Evolutionary conservation across 2,888 invertebrate species (phyloP).

Genomic region (Heteropelma amictum): DNA sequence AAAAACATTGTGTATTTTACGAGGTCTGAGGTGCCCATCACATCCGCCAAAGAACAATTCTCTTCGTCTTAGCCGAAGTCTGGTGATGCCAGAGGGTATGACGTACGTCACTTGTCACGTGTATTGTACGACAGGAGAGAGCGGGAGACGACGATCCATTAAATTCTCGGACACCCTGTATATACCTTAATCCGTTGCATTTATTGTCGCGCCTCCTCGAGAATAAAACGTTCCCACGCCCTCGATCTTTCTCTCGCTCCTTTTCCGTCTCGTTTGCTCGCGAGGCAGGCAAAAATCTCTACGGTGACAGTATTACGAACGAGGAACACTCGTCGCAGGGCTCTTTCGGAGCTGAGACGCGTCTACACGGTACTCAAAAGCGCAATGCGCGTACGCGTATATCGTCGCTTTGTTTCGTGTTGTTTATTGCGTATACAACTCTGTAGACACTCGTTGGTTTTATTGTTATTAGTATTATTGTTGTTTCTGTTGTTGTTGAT

Average conservation of each 20-base stretch:
- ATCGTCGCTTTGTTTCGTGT: conserved; percentile 8
- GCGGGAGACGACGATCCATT: too few species aligned
- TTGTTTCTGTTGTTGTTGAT: neutral
- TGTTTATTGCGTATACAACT: neutral
- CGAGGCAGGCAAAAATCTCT: conserved; percentile 53
- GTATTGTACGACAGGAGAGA: too few species aligned
- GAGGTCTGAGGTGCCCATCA: too few species aligned
- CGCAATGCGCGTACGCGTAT: conserved; percentile 15
- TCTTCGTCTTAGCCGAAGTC: too few species aligned
- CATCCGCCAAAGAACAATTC: too few species aligned
- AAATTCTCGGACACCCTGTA: neutral
- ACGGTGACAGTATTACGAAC: conserved; percentile 54
- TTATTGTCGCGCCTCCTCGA: conserved; percentile 7
- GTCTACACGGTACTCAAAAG: neutral
- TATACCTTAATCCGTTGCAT: conserved; percentile 1
- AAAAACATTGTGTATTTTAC: too few species aligned
- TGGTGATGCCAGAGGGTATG: too few species aligned
- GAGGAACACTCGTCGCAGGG: conserved; percentile 47
- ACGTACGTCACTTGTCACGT: too few species aligned
- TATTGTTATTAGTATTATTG: neutral
- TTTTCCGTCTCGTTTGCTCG: conserved; percentile 41
- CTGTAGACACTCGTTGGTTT: neutral
- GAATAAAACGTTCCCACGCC: conserved; percentile 52
- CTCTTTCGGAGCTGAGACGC: conserved; percentile 18
- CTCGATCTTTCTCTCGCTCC: conserved; percentile 16